Evolutionary conservation across 2,888 invertebrate genomes (phyloP).

Genomic region (Ptycholaimellus sp.): DNA sequence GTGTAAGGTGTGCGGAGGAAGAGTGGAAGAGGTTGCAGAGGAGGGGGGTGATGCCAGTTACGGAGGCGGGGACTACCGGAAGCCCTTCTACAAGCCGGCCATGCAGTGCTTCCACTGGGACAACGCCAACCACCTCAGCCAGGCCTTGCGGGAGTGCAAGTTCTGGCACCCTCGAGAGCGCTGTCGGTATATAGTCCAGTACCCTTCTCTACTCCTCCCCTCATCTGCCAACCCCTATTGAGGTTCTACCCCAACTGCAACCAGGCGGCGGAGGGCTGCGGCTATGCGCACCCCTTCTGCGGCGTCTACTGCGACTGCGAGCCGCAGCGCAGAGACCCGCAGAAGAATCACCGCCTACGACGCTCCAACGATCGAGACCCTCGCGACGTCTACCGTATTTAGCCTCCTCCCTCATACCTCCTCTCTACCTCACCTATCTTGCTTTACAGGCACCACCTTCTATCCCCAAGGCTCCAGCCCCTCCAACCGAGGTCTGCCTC

Average conservation of each 20-base stretch:
- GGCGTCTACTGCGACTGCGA: constrained; percentile 2
- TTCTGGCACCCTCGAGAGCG: constrained; percentile 1
- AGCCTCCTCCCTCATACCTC: too few species aligned
- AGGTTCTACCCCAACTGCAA: constrained; percentile 2
- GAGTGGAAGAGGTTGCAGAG: too few species aligned
- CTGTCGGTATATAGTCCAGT: neutral
- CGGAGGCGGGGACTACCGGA: too few species aligned
- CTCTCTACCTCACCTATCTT: too few species aligned
- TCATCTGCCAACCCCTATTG: neutral
- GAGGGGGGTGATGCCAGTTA: too few species aligned
- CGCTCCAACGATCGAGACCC: too few species aligned
- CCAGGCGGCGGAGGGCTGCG: constrained; percentile 1
- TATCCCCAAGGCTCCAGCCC: too few species aligned
- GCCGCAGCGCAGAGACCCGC: neutral
- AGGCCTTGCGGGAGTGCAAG: neutral
- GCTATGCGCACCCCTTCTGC: constrained; percentile 3
- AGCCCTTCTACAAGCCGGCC: neutral
- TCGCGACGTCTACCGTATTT: too few species aligned
- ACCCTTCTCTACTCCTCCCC: neutral
- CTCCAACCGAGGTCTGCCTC: too few species aligned
- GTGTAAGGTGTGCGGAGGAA: too few species aligned
- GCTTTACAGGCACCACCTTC: too few species aligned
- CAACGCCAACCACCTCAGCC: neutral
- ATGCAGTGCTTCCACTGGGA: constrained; percentile 2
- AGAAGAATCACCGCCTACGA: constrained; percentile 3